phyloP scores from a whole-genome alignment of 2,797 vertebrate genomes.

The Acanthurus leucopareius region DNA sequence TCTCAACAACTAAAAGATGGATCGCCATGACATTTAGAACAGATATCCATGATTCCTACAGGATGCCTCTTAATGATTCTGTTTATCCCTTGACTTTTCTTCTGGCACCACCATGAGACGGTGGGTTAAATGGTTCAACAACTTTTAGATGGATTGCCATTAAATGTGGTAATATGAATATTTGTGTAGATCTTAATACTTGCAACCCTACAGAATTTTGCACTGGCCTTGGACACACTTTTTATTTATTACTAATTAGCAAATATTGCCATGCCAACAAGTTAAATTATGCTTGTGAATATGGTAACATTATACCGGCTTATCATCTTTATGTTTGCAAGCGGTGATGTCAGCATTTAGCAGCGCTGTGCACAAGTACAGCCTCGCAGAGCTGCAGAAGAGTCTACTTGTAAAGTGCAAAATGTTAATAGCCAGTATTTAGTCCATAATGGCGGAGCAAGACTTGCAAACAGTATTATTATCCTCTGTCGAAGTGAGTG shows the following conservation, averaged over 20 bases:
- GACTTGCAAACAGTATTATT: constrained; percentile 36
- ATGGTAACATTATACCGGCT: background rate
- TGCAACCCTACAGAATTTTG: too few species aligned
- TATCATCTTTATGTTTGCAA: background rate
- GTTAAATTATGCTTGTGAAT: background rate
- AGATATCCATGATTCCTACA: background rate
- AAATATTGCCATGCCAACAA: background rate
- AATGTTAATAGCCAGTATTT: constrained; percentile 36
- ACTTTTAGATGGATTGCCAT: background rate
- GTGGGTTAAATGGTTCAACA: background rate
- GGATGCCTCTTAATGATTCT: background rate
- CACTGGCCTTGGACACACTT: background rate
- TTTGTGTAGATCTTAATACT: too few species aligned
- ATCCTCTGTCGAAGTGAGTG: constrained; percentile 60
- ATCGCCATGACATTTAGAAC: background rate
- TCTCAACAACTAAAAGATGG: background rate
- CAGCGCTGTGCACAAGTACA: background rate
- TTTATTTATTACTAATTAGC: background rate
- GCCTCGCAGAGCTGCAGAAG: background rate
- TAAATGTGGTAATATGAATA: background rate
- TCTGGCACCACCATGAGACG: background rate
- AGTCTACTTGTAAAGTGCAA: constrained; percentile 1
- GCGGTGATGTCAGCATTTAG: background rate
- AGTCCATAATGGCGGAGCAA: constrained; percentile 37
- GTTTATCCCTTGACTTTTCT: background rate